A percentile compares a stretch with the other conserved stretches of the same genome.
phyloP scores from a whole-genome alignment of 2,888 invertebrate genomes.

The Schrankia costaestrigalis region DNA sequence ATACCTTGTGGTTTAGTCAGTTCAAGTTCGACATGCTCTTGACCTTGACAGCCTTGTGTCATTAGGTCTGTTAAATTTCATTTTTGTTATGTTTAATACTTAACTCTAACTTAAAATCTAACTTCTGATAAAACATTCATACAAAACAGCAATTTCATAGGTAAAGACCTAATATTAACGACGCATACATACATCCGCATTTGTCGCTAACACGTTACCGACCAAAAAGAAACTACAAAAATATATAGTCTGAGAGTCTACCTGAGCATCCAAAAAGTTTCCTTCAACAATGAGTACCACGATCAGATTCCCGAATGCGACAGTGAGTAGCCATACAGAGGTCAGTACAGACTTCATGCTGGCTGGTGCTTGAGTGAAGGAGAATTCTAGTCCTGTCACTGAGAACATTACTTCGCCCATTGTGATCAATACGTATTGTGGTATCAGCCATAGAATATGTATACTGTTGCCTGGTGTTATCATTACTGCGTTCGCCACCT shows the following conservation, averaged over 20 bases:
- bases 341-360: slow-evolving; percentile 97
- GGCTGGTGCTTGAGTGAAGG: slow-evolving; percentile 95
- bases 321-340: slow-evolving; percentile 95
- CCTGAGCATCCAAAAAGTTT: slow-evolving; percentile 87
- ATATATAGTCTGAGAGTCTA: slow-evolving; percentile 48
- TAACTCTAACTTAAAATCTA: too few relatives aligned
- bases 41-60: too few relatives aligned
- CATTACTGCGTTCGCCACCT: slow-evolving; percentile 55
- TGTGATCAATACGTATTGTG: slow-evolving; percentile 96
- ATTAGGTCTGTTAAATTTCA: too few relatives aligned
- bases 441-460: slow-evolving; percentile 92
- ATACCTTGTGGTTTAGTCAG: too few relatives aligned
- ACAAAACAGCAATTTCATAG: too few relatives aligned
- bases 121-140: too few relatives aligned
- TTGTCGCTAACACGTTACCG: too few relatives aligned
- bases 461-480: slow-evolving; percentile 86
- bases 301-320: slow-evolving; percentile 95
- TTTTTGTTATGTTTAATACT: too few relatives aligned
- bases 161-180: too few relatives aligned
- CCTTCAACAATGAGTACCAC: slow-evolving; percentile 93
- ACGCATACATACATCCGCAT: too few relatives aligned
- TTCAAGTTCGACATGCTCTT: too few relatives aligned
- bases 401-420: slow-evolving; percentile 97
- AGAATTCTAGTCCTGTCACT: slow-evolving; percentile 96
- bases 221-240: too few relatives aligned